Base-by-base conservation (phyloP, 1,140 invertebrate genomes). In the Hermetia illucens region DNA sequence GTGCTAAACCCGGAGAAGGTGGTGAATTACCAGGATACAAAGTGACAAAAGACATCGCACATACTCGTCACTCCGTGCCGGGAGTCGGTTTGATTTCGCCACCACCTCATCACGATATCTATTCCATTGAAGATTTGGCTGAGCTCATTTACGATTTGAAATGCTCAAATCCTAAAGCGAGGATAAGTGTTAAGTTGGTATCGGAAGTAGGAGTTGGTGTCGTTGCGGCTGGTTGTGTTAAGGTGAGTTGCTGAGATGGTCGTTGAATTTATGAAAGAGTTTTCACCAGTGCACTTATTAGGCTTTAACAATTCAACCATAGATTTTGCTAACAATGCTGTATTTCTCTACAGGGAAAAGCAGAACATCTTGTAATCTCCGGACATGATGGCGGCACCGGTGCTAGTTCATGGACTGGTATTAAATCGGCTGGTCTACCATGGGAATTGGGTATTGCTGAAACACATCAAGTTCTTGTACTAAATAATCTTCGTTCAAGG, bases 131-230 rank as follows among this genome's bases (percentile, higher is more conserved):
- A 66, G 95, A 99, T 70, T 68, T 99, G 47, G 90, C 94, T 2
- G 90, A 98, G 68, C 69, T 99, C 24, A 98, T 99, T 54, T 98
- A 97, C 55, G 95, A 99, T 65, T 69, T 99, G 31, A 98, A 98
- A 63, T 92, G 88, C 58, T 86, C 93, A 30, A 99, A 98, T 71
- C 95, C 95, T 0, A 70, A 71, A 38, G 94, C 94, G 2, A 68
- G 93, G 34, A 93, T 99, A 43, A 95, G 91, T 34, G 95, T 98
- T 1, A 99, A 98, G 62, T 68, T 99, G 12, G 95, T 98, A 4
- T 97, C 94, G 0, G 94, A 98, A 71, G 90, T 95, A 24, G 95
- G 95, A 4, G 95, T 98, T 2, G 95, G 95, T 8, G 91, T 98
- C 9, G 89, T 99, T 2, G 95, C 95, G 16, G 79, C 93, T 24